Percentiles rank a stretch among this genome's conserved stretches.
phyloP scores from a whole-genome alignment of 2,888 invertebrate species.

The Tetropium fuscum region DNA sequence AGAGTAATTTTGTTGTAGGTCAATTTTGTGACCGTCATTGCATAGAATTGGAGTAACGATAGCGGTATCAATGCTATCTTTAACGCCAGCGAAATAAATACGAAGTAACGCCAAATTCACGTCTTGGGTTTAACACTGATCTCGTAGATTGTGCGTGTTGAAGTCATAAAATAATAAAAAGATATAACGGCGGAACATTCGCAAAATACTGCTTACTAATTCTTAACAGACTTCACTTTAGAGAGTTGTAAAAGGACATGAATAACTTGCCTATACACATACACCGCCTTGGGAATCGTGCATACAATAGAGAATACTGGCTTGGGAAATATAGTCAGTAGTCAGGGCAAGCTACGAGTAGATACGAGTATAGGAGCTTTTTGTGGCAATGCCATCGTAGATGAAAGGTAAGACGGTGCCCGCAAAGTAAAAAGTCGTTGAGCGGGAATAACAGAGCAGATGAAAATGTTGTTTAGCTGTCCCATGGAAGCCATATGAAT shows the following conservation, averaged over 20 bases:
- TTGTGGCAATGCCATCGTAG: not conserved
- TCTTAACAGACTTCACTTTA: conserved; percentile 23
- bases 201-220: conserved; percentile 16
- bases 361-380: not conserved
- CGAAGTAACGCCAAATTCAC: no score
- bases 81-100: no score
- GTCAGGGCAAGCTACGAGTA: not conserved
- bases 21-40: no score
- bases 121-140: no score
- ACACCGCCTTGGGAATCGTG: conserved; percentile 15
- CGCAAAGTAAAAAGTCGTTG: not conserved
- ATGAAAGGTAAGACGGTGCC: not conserved
- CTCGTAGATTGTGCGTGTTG: not conserved
- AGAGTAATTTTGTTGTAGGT: no score
- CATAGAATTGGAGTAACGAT: no score
- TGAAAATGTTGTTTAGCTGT: not conserved
- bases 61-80: no score
- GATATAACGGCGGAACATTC: conserved; percentile 1
- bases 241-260: conserved; percentile 24
- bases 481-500: no score
- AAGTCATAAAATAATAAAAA: not conserved
- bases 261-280: conserved; percentile 23
- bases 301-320: conserved; percentile 4
- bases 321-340: conserved; percentile 10
- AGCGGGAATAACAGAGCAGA: not conserved